Evolutionary conservation across 1,140 invertebrate genomes (phyloP), one percentile per base, ranked within the genome.

Genomic region (Andrena cerasifolii): DNA sequence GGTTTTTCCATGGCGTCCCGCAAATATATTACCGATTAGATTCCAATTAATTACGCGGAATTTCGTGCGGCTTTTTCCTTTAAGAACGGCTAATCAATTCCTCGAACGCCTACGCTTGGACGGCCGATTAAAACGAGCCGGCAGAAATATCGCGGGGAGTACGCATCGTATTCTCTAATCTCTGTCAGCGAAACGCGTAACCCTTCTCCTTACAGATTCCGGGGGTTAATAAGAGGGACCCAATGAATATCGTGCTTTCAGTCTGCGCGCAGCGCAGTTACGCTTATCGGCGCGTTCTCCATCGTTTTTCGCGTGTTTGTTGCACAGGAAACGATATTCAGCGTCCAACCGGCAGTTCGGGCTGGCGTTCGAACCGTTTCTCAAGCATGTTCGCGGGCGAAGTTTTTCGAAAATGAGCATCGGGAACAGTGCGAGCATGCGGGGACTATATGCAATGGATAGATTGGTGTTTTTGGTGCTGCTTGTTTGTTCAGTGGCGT

Each of bases 191-290:
- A 54, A 47, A 70, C 45, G 53, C 40, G 49, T 82, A 76, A 85
- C 71, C 84, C 84, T 82, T 56, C 82, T 68, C 80, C 56, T 82
- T 79, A 51, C 43, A 61, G 40, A 78, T 71, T 59, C 66, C 59
- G 54, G 51, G 83, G 79, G 62, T 85, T 76, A 85, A 86, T 85
- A 82, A 86, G 78, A 86, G 70, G 70, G 72, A 61, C 68, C 59
- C 74, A 76, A 82, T 63, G 71, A 85, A 79, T 68, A 70, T 77
- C 76, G 54, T 67, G 71, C 62, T 72, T 77, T 71, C 83, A 82
- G 72, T 86, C 58, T 54, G 40, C 54, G 58, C n/a, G 40, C 62
- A 61, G 66, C 54, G 26, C 77, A 33, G 40, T 6, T 58, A 59
- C 62, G 59, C 59, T 3, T 45, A 65, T 26, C 33, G 31, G 31